These are phyloP conservation scores for Telmatochromis brichardi DNA, from an alignment of 2,113 vertebrate genomes.

Conservation along the genomic window DNA sequence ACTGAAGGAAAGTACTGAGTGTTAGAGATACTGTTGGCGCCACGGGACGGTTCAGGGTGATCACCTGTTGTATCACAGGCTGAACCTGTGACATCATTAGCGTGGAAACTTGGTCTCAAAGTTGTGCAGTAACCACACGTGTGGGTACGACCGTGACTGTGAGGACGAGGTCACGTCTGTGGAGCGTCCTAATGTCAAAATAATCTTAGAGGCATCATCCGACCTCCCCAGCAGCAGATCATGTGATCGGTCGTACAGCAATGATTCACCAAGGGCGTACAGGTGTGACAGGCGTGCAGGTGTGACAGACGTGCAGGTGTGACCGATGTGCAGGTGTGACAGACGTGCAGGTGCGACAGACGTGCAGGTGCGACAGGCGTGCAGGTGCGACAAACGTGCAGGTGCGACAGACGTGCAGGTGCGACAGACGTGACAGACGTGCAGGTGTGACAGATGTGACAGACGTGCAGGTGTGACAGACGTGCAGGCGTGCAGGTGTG, in stretches of 20 bases:
- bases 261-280: background rate
- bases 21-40: background rate
- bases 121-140: background rate
- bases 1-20: background rate
- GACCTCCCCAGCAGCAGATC: background rate
- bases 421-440: rapidly evolving
- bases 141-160: background rate
- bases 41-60: no score
- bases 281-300: rapidly evolving
- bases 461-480: no score
- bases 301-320: rapidly evolving
- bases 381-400: no score
- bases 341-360: no score
- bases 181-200: rapidly evolving
- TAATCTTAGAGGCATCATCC: background rate
- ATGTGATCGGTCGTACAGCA: rapidly evolving
- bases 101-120: background rate
- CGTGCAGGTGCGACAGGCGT: no score
- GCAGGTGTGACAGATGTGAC: rapidly evolving
- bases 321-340: no score
- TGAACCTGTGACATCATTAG: background rate
- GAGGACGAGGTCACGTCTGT: background rate
- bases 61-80: background rate
- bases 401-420: no score
- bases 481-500: rapidly evolving